phyloP scores from a whole-genome alignment of 2,888 invertebrate genomes.

The Temnothorax ravouxi region DNA sequence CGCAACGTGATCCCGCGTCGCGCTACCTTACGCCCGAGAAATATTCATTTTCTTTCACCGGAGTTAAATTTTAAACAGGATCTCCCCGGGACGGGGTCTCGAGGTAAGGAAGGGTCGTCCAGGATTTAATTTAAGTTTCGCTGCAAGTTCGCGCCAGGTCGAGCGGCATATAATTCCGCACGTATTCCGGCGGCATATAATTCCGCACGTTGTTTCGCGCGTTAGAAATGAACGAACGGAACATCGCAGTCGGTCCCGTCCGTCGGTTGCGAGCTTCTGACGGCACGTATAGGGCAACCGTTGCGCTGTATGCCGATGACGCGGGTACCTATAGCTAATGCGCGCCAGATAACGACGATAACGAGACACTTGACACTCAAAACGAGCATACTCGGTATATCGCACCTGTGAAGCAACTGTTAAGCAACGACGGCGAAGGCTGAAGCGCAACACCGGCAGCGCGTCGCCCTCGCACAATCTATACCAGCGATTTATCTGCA shows the following conservation, averaged over 20 bases:
- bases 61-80: conserved; percentile 38
- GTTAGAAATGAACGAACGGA: conserved; percentile 5
- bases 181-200: conserved; percentile 4
- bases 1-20: conserved; percentile 24
- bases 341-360: conserved; percentile 70
- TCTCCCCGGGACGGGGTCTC: background rate
- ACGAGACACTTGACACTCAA: conserved; percentile 68
- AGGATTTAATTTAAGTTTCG: conserved; percentile 51
- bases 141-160: conserved; percentile 24
- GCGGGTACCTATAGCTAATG: conserved; percentile 27
- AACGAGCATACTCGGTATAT: conserved; percentile 59
- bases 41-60: conserved; percentile 48
- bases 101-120: conserved; percentile 12
- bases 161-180: conserved; percentile 27
- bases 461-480: conserved; percentile 15
- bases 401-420: conserved; percentile 62
- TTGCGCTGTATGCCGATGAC: conserved; percentile 10
- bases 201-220: conserved; percentile 13
- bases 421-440: conserved; percentile 46
- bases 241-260: background rate
- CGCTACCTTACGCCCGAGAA: conserved; percentile 26
- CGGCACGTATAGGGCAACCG: background rate
- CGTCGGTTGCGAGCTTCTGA: conserved; percentile 7
- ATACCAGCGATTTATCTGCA: conserved; percentile 7
- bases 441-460: background rate